Conservation (phyloP, 2,797 vertebrate genomes). For the Cryptoprocta ferox region DNA sequence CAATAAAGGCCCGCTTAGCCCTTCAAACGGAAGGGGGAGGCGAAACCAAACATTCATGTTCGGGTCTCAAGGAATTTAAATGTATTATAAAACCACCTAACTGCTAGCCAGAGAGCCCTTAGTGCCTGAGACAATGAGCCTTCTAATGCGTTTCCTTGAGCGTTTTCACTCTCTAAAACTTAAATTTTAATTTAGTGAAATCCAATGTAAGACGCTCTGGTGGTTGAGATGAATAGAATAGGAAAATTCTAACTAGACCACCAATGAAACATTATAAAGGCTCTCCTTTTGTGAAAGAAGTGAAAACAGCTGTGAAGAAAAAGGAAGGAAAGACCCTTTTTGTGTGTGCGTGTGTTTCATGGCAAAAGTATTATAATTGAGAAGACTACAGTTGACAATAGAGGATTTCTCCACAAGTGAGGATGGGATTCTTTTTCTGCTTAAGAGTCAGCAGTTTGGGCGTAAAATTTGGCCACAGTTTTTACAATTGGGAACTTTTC, state of each 20-base stretch:
- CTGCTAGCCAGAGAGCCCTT: not conserved
- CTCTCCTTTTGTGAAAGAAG: not conserved
- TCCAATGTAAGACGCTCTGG: not conserved
- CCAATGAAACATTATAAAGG: not conserved
- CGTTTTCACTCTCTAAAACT: not conserved
- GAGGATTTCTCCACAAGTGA: not conserved
- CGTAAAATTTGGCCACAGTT: slow-evolving; percentile 45
- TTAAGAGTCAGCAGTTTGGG: not conserved
- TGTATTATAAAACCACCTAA: not conserved
- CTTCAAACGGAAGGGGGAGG: not conserved
- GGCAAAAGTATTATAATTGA: not conserved
- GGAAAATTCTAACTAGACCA: not conserved
- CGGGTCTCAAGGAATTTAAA: not conserved
- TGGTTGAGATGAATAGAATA: not conserved
- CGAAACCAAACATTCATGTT: not conserved
- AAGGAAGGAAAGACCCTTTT: not conserved
- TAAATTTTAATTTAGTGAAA: not conserved
- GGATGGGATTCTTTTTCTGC: slow-evolving; percentile 2
- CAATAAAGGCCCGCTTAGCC: slow-evolving; percentile 15
- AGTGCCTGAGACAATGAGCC: not conserved
- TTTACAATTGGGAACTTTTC: slow-evolving; percentile 13
- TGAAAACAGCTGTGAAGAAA: not conserved
- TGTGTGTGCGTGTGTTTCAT: not conserved
- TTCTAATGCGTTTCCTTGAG: not conserved
- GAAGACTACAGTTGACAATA: not conserved